Conservation (phyloP, 2,113 vertebrate species). For the Thunnus maccoyii region DNA sequence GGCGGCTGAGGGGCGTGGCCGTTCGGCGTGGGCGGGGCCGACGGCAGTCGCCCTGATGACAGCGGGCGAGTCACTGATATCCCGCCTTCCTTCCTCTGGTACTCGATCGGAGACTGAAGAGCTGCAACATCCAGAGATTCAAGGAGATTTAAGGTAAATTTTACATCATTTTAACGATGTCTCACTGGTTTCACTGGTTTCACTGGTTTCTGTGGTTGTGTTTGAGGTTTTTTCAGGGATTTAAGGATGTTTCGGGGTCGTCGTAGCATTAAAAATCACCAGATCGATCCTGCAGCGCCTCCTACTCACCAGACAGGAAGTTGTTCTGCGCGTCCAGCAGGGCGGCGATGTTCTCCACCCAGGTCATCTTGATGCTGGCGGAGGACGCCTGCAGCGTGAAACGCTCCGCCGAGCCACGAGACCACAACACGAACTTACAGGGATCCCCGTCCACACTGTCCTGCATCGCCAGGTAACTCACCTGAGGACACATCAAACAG, state of each 20-base stretch:
- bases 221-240: too few relatives aligned
- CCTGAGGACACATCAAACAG: slow-evolving; percentile 80
- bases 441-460: slow-evolving; percentile 92
- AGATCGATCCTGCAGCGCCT: too few relatives aligned
- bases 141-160: neutral
- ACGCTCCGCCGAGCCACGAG: slow-evolving; percentile 92
- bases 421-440: slow-evolving; percentile 94
- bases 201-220: too few relatives aligned
- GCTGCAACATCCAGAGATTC: slow-evolving; percentile 78
- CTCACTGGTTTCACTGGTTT: neutral
- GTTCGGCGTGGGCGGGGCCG: slow-evolving; percentile 92
- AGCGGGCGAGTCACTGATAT: slow-evolving; percentile 87
- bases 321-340: slow-evolving; percentile 95
- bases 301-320: slow-evolving; percentile 91
- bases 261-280: too few relatives aligned
- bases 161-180: neutral
- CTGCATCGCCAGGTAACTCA: slow-evolving; percentile 95
- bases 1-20: slow-evolving; percentile 91
- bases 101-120: slow-evolving; percentile 97
- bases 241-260: too few relatives aligned
- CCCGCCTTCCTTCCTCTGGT: slow-evolving; percentile 92
- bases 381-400: slow-evolving; percentile 95
- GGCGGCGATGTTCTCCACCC: slow-evolving; percentile 92
- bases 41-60: slow-evolving; percentile 86
- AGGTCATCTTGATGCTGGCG: slow-evolving; percentile 92